Evolutionary conservation across 1,140 invertebrate species (phyloP).

Genomic region (Cotesia glomerata): DNA sequence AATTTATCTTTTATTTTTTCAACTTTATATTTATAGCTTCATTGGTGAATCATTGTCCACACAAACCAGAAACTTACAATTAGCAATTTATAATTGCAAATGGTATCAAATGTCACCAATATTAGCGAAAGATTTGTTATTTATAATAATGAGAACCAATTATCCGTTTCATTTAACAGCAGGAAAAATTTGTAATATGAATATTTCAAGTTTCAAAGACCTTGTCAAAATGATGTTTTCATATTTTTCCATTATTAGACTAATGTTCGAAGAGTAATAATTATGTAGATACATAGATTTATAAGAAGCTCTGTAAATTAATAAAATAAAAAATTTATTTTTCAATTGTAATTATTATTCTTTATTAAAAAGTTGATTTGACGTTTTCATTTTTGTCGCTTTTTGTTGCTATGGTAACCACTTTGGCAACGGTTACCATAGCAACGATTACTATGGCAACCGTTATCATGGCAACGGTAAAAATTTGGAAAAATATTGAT

Average conservation of each 20-base stretch:
- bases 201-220: constrained; percentile 27
- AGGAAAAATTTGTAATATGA: constrained; percentile 28
- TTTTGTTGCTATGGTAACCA: too few species aligned
- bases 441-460: too few species aligned
- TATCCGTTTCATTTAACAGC: constrained; percentile 30
- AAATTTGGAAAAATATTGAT: too few species aligned
- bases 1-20: constrained; percentile 20
- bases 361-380: too few species aligned
- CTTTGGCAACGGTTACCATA: too few species aligned
- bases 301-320: too few species aligned
- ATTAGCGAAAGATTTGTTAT: constrained; percentile 22
- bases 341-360: too few species aligned
- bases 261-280: constrained; percentile 18
- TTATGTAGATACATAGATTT: not conserved
- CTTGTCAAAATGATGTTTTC: constrained; percentile 31
- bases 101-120: constrained; percentile 29
- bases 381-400: too few species aligned
- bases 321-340: too few species aligned
- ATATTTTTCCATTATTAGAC: constrained; percentile 29
- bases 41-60: constrained; percentile 22
- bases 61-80: constrained; percentile 18
- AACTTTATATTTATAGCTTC: constrained; percentile 31
- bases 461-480: too few species aligned
- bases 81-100: constrained; percentile 18
- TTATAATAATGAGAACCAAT: constrained; percentile 27